Percentiles rank a stretch among this genome's conserved stretches.
These are phyloP conservation scores for Allobates femoralis DNA, from an alignment of 2,797 vertebrate genomes.

Conservation along the genomic window DNA sequence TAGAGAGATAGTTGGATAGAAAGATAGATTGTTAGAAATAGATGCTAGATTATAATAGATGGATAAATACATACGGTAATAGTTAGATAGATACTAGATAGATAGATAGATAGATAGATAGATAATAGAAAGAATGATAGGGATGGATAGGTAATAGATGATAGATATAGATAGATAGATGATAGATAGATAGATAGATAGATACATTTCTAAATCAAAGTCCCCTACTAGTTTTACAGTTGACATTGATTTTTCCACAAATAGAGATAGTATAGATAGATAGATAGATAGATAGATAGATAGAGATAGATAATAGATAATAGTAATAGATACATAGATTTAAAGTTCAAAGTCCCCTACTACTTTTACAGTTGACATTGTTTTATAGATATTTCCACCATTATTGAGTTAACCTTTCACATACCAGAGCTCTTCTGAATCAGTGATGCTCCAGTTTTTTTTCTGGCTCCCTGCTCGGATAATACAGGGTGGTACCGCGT, in stretches of 20 bases:
- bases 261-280: background rate
- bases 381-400: background rate
- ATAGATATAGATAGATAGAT: background rate
- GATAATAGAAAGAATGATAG: slow-evolving; percentile 17
- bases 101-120: slow-evolving; percentile 18
- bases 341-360: background rate
- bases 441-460: background rate
- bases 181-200: background rate
- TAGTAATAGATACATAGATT: background rate
- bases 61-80: background rate
- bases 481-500: slow-evolving; percentile 27
- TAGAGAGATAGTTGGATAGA: background rate
- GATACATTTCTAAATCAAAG: background rate
- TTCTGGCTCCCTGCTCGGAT: slow-evolving; percentile 31
- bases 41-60: background rate
- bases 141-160: background rate
- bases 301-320: background rate
- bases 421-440: background rate
- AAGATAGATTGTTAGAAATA: slow-evolving; percentile 8
- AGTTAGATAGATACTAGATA: background rate
- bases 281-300: background rate
- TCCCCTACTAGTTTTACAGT: no score
- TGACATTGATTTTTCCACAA: no score
- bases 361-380: background rate
- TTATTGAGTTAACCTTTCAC: slow-evolving; percentile 8